Evolutionary conservation across 2,888 invertebrate species (phyloP).

Genomic region (Andricus quercusramuli): DNA sequence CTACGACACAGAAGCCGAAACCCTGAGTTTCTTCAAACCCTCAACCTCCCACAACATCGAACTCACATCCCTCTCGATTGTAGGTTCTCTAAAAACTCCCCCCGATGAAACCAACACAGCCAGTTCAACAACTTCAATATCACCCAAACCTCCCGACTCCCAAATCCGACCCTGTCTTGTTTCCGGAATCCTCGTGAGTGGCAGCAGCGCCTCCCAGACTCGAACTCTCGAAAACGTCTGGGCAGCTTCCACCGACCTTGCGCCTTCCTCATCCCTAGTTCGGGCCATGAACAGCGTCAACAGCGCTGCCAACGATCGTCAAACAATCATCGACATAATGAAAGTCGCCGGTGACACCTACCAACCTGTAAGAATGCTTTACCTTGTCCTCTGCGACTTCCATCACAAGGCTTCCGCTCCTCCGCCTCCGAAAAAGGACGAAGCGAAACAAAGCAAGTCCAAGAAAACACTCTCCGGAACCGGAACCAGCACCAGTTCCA

Average conservation of each 20-base stretch:
- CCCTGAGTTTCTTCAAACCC: constrained; percentile 67
- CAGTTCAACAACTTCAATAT: constrained; percentile 53
- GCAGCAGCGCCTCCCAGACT: constrained; percentile 67
- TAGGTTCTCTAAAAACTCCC: constrained; percentile 71
- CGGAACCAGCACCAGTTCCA: constrained; percentile 80
- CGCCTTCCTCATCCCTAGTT: constrained; percentile 79
- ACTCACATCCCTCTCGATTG: constrained; percentile 79
- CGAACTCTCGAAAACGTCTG: constrained; percentile 75
- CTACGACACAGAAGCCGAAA: constrained; percentile 65
- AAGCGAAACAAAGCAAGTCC: constrained; percentile 77
- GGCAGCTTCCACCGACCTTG: constrained; percentile 73
- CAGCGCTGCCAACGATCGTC: constrained; percentile 80
- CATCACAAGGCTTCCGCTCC: constrained; percentile 81
- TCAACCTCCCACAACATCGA: constrained; percentile 69
- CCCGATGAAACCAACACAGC: constrained; percentile 53
- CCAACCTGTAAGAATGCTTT: constrained; percentile 75
- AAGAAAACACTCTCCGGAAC: constrained; percentile 79
- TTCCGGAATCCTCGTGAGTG: constrained; percentile 79
- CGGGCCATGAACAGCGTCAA: constrained; percentile 90
- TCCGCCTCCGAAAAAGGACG: constrained; percentile 76
- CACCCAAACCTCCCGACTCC: constrained; percentile 58
- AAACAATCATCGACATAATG: constrained; percentile 79
- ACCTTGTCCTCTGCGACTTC: constrained; percentile 86
- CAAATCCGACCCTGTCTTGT: constrained; percentile 79
- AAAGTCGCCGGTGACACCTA: constrained; percentile 73